phyloP scores from a whole-genome alignment of 2,113 vertebrate species.

The Cranoglanis bouderius region DNA sequence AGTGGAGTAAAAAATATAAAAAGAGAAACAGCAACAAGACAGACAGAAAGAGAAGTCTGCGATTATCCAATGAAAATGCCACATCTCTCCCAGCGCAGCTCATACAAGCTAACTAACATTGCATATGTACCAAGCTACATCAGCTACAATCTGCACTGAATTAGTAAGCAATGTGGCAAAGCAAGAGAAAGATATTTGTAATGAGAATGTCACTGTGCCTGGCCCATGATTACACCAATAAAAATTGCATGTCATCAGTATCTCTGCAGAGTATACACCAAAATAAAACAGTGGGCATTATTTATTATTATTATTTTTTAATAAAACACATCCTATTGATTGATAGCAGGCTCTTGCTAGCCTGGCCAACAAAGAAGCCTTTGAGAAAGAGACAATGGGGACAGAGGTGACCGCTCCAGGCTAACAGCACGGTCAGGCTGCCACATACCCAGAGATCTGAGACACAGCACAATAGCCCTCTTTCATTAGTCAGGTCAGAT shows the following conservation, averaged over 20 bases:
- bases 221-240: conserved; percentile 50
- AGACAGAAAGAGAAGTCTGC: conserved; percentile 9
- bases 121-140: neutral
- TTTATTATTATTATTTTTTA: neutral
- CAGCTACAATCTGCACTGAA: neutral
- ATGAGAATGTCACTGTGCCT: conserved; percentile 31
- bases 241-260: neutral
- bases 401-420: conserved; percentile 70
- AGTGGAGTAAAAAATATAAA: neutral
- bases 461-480: conserved; percentile 60
- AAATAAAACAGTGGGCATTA: neutral
- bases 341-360: conserved; percentile 48
- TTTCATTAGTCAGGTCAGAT: conserved; percentile 68
- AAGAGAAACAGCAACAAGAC: neutral
- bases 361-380: conserved; percentile 70
- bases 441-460: conserved; percentile 59
- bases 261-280: neutral
- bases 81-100: neutral
- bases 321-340: conserved; percentile 12
- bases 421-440: conserved; percentile 54
- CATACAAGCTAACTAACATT: conserved; percentile 8
- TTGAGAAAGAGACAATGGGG: conserved; percentile 74
- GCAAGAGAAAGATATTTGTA: neutral
- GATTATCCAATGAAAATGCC: conserved; percentile 20
- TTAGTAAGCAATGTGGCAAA: conserved; percentile 19